These are phyloP conservation scores for Eupithecia pulchellata DNA, from an alignment of 2,888 invertebrate genomes.

Conservation along the genomic window DNA sequence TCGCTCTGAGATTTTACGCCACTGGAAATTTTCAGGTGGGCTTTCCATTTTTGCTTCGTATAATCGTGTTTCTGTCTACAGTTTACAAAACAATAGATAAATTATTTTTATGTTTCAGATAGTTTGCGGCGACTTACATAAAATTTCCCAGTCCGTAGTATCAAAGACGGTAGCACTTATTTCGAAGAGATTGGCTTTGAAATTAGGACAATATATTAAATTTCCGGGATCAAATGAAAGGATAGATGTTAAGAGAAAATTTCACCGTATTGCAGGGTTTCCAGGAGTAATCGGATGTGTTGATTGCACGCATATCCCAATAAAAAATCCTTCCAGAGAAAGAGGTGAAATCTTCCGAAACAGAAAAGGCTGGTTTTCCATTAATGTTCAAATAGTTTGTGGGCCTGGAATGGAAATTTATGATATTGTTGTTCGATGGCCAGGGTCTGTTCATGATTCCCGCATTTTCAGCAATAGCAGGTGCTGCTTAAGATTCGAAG, in stretches of 20 bases:
- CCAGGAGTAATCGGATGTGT: conserved; percentile 8
- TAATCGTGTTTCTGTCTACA: background rate
- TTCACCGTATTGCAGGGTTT: conserved; percentile 4
- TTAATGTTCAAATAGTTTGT: conserved; percentile 28
- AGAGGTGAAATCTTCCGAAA: conserved; percentile 28
- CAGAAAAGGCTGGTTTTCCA: conserved; percentile 21
- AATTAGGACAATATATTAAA: background rate
- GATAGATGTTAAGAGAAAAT: conserved; percentile 2
- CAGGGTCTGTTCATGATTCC: background rate
- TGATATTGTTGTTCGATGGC: conserved; percentile 13
- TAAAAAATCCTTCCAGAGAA: conserved; percentile 19
- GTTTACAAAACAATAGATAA: too few species aligned
- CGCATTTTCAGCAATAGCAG: background rate
- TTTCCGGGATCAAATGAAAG: background rate
- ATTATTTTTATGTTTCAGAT: background rate
- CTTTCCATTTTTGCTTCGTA: background rate
- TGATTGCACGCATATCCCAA: conserved; percentile 18
- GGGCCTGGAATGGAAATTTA: conserved; percentile 18
- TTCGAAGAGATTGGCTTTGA: conserved; percentile 2
- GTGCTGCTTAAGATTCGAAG: background rate
- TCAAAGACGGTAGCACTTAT: conserved; percentile 2
- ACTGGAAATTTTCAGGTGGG: background rate
- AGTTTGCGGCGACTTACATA: conserved; percentile 9
- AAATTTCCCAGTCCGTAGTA: conserved; percentile 3
- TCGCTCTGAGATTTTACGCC: background rate